Evolutionary conservation across 2,888 invertebrate species (phyloP).

Genomic region (Lepidocyrtoides sp.): DNA sequence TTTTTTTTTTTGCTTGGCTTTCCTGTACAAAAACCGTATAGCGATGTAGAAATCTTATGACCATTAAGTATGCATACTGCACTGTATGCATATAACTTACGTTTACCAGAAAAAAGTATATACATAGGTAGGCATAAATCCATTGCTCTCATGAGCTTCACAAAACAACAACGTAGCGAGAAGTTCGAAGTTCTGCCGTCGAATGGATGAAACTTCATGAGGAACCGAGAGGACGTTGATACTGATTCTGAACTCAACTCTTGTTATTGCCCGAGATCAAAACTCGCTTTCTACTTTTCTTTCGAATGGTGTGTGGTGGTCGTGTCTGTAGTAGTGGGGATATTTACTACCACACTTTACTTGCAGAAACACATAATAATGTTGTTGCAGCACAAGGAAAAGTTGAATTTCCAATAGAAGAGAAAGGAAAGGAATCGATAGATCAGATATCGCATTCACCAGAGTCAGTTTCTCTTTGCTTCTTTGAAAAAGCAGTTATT

Average conservation of each 20-base stretch:
- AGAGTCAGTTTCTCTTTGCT: constrained; percentile 2
- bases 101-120: no score
- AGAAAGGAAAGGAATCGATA: constrained; percentile 53
- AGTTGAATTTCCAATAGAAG: constrained; percentile 45
- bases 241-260: constrained; percentile 27
- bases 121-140: no score
- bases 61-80: no score
- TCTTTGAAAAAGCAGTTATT: background rate
- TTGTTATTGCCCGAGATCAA: background rate
- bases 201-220: constrained; percentile 58
- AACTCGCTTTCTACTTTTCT: background rate
- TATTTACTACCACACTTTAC: background rate
- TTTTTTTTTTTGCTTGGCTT: background rate
- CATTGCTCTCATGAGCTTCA: background rate
- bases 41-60: no score
- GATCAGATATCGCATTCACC: constrained; percentile 55
- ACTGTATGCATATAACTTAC: no score
- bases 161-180: background rate
- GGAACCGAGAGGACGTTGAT: constrained; percentile 4
- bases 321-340: background rate
- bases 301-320: background rate
- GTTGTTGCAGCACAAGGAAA: background rate
- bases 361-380: background rate
- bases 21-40: no score
- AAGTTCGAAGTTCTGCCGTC: constrained; percentile 15